phyloP scores from a whole-genome alignment of 2,797 vertebrate species.

The Pachyuromys duprasi region DNA sequence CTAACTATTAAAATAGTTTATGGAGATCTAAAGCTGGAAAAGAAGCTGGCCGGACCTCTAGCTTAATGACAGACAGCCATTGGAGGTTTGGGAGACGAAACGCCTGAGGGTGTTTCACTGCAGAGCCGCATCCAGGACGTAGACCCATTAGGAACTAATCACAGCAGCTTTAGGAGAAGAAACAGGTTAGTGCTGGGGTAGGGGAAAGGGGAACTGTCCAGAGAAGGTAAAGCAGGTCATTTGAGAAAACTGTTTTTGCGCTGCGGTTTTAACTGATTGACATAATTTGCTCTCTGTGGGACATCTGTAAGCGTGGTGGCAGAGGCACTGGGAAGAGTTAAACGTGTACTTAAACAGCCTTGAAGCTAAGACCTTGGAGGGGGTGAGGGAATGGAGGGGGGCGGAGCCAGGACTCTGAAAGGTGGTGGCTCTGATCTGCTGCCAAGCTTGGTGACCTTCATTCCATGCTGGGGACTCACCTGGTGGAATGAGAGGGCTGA shows the following conservation, averaged over 20 bases:
- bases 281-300: not conserved
- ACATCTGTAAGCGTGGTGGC: not conserved
- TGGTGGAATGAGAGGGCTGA: too few relatives aligned
- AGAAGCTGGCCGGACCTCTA: not conserved
- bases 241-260: slow-evolving; percentile 2
- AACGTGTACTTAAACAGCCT: slow-evolving; percentile 37
- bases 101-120: not conserved
- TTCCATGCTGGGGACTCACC: not conserved
- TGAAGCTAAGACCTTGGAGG: not conserved
- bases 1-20: not conserved
- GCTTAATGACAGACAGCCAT: not conserved
- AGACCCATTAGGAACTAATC: not conserved
- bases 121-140: not conserved
- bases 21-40: not conserved
- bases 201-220: not conserved
- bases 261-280: not conserved
- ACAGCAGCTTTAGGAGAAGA: not conserved
- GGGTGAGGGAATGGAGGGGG: too few relatives aligned
- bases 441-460: not conserved
- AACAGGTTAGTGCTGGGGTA: not conserved
- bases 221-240: not conserved
- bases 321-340: not conserved
- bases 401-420: not conserved
- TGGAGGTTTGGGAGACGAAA: not conserved
- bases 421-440: not conserved